Conservation (phyloP, 1,140 invertebrate genomes). For the Sesamia nonagrioides region DNA sequence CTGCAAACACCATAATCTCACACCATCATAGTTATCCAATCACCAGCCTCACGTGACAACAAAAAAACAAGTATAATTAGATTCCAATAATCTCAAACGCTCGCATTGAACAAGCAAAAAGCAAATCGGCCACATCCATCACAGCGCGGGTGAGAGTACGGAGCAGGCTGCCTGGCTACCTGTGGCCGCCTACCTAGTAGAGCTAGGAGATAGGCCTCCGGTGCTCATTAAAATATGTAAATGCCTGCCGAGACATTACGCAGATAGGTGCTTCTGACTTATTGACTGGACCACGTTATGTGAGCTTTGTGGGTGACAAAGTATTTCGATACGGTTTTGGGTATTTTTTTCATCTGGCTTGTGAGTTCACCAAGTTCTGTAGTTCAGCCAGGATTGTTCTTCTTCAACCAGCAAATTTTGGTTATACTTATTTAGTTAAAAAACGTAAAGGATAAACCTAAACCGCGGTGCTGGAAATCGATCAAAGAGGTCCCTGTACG, state of each 20-base stretch:
- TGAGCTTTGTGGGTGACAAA: constrained; percentile 27
- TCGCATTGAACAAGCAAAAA: constrained; percentile 32
- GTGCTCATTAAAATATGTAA: constrained; percentile 87
- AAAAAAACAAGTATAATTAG: constrained; percentile 12
- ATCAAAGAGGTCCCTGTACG: too few species aligned
- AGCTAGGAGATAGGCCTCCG: constrained; percentile 72
- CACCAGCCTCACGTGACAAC: neutral
- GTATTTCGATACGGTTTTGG: neutral
- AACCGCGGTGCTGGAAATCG: too few species aligned
- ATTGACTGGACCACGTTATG: constrained; percentile 80
- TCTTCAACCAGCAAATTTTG: too few species aligned
- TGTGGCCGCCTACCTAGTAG: constrained; percentile 44
- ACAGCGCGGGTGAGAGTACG: constrained; percentile 53
- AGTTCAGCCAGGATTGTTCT: too few species aligned
- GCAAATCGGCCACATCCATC: constrained; percentile 47
- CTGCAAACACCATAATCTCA: neutral
- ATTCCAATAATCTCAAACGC: constrained; percentile 36
- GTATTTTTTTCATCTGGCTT: neutral
- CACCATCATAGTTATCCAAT: neutral
- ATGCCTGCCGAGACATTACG: constrained; percentile 82
- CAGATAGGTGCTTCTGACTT: constrained; percentile 86
- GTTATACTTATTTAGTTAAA: too few species aligned
- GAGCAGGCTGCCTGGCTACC: constrained; percentile 37
- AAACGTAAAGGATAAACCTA: too few species aligned
- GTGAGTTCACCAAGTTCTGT: too few species aligned